These are phyloP conservation scores for Agapornis canus DNA, from an alignment of 2,797 vertebrate species.

Conservation along the genomic window DNA sequence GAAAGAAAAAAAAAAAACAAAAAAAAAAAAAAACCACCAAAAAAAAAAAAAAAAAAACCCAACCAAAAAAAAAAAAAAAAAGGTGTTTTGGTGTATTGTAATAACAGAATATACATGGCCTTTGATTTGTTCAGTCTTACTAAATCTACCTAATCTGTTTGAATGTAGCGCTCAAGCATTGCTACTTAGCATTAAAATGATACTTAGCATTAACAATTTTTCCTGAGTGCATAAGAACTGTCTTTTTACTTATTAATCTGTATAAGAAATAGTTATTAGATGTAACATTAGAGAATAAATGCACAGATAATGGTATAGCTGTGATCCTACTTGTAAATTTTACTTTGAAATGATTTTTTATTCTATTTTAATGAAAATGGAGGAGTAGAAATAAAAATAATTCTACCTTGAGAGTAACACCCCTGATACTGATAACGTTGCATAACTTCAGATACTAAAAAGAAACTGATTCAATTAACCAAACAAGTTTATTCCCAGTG, in stretches of 20 bases:
- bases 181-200: background rate
- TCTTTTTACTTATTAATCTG: background rate
- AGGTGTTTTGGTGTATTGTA: background rate
- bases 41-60: too few species aligned
- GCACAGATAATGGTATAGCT: background rate
- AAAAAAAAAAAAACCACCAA: background rate
- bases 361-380: background rate
- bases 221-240: background rate
- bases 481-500: background rate
- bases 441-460: background rate
- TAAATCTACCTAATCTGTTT: background rate
- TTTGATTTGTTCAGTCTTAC: background rate
- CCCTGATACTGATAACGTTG: background rate
- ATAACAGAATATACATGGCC: background rate
- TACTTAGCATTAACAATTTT: background rate
- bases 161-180: background rate
- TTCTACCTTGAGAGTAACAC: background rate
- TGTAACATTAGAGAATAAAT: background rate
- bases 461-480: background rate
- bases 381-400: background rate
- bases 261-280: background rate
- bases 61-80: background rate
- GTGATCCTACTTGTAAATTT: background rate
- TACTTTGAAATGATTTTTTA: background rate
- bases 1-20: background rate